Conservation (phyloP, 2,797 vertebrate genomes). For the Enoplosus armatus region DNA sequence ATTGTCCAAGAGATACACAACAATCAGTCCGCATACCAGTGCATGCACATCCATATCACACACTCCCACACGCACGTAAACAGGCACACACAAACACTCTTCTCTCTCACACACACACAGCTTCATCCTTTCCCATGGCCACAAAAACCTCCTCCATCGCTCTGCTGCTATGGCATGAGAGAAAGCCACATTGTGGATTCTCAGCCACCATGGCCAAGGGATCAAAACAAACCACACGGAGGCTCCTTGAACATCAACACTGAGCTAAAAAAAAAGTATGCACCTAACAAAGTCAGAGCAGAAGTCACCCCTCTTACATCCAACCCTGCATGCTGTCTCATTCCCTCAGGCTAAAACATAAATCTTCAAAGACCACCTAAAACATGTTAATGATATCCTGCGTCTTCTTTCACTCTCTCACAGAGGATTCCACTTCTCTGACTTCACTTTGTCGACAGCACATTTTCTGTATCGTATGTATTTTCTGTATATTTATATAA, state of each 20-base stretch:
- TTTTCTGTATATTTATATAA: background rate
- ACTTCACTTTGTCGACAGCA: background rate
- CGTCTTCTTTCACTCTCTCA: slow-evolving; percentile 12
- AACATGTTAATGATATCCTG: slow-evolving; percentile 33
- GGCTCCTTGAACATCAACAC: slow-evolving; percentile 33
- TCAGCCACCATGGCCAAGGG: slow-evolving; percentile 69
- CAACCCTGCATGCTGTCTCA: background rate
- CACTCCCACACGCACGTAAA: slow-evolving; percentile 60
- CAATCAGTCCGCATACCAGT: slow-evolving; percentile 58
- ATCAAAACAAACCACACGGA: slow-evolving; percentile 75
- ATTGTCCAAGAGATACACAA: slow-evolving; percentile 60
- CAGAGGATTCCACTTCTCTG: background rate
- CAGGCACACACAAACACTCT: slow-evolving; percentile 22
- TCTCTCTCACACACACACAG: slow-evolving; percentile 10
- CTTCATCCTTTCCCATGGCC: slow-evolving; percentile 25
- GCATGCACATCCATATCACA: slow-evolving; percentile 44
- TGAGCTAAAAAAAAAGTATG: slow-evolving; percentile 14
- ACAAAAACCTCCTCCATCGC: slow-evolving; percentile 36
- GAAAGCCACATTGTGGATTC: slow-evolving; percentile 79
- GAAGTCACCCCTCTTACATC: background rate
- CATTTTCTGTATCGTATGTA: background rate
- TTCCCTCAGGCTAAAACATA: slow-evolving; percentile 31
- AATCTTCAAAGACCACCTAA: slow-evolving; percentile 51
- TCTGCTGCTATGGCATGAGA: slow-evolving; percentile 62
- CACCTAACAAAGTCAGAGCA: slow-evolving; percentile 22